A percentile compares a stretch with the other conserved stretches of the same genome.
Evolutionary conservation across 2,113 vertebrate species (phyloP).

Genomic region (Recurvirostra avosetta): DNA sequence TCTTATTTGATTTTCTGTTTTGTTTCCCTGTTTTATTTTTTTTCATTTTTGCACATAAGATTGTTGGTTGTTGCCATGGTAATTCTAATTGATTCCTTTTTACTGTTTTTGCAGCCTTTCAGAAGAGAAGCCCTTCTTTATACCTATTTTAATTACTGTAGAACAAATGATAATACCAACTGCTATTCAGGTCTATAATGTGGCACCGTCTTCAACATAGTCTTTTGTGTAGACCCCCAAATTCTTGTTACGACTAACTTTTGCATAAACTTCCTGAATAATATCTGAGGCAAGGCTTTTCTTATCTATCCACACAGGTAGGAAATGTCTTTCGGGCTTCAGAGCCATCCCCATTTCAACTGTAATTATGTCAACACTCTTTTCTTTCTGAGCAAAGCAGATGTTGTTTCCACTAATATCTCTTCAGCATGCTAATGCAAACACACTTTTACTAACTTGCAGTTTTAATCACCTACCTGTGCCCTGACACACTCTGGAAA

Average conservation of each 20-base stretch:
- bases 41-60: constrained; percentile 56
- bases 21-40: constrained; percentile 54
- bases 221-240: not conserved
- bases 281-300: not conserved
- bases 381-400: not conserved
- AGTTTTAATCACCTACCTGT: not conserved
- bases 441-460: not conserved
- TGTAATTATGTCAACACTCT: not conserved
- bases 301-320: not conserved
- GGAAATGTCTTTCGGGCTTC: not conserved
- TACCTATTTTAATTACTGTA: constrained; percentile 34
- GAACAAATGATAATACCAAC: not conserved
- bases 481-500: not conserved
- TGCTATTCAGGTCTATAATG: not conserved
- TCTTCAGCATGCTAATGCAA: not conserved
- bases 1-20: constrained; percentile 51
- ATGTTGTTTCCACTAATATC: not conserved
- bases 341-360: not conserved
- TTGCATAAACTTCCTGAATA: not conserved
- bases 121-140: constrained; percentile 62
- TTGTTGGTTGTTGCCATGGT: constrained; percentile 73
- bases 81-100: constrained; percentile 74
- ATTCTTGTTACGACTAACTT: not conserved
- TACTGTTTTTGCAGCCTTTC: constrained; percentile 65
- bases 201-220: not conserved